Percentiles rank a stretch among this genome's conserved stretches.
These are phyloP conservation scores for Mystacornis crossleyi DNA, from an alignment of 2,113 vertebrate genomes.

Conservation along the genomic window DNA sequence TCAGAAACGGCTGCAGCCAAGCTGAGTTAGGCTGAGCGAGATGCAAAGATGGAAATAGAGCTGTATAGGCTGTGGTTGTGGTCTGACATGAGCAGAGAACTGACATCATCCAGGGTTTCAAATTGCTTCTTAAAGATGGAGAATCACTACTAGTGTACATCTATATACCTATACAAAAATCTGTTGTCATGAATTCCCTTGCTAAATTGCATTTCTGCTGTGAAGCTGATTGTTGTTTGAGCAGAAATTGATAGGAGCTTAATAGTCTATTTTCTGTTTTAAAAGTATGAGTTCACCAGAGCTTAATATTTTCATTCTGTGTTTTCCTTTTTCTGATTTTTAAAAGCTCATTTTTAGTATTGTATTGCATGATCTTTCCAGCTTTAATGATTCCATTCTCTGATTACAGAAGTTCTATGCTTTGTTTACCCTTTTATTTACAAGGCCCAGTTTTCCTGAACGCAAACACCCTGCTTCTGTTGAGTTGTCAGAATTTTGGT, in stretches of 20 bases:
- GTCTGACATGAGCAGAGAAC: neutral
- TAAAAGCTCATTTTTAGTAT: neutral
- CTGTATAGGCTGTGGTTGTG: neutral
- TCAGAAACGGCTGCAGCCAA: conserved; percentile 61
- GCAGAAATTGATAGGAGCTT: neutral
- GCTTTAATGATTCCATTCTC: neutral
- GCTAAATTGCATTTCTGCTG: neutral
- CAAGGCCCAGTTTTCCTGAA: neutral
- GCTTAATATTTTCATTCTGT: neutral
- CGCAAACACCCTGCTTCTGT: neutral
- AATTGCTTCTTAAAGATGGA: conserved; percentile 18
- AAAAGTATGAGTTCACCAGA: neutral
- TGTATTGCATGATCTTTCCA: neutral
- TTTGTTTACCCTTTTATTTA: neutral
- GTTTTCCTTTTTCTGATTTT: neutral
- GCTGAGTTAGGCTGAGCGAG: conserved; percentile 38
- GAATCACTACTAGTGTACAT: neutral
- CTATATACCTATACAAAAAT: rapidly evolving
- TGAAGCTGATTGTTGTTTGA: neutral
- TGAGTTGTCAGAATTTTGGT: neutral
- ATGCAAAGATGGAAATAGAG: conserved; percentile 7
- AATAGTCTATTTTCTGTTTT: neutral
- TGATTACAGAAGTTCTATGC: neutral
- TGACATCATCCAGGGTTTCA: neutral
- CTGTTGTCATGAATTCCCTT: neutral